A percentile compares a stretch with the other conserved stretches of the same genome.
Conservation (phyloP, 2,113 vertebrate genomes). For the Gopherus evgoodei region DNA sequence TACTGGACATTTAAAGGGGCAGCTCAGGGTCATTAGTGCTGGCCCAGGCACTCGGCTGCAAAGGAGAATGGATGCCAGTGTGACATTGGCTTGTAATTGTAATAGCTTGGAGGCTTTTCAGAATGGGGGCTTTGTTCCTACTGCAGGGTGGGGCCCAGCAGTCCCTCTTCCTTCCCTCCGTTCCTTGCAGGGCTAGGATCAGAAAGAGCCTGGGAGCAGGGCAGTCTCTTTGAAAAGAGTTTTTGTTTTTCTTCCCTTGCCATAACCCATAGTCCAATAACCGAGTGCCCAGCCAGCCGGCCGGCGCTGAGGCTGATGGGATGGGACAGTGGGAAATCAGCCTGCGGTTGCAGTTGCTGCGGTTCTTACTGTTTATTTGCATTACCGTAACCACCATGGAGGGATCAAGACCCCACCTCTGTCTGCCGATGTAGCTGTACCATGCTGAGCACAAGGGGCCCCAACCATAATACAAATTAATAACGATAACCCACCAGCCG, state of each 20-base stretch:
- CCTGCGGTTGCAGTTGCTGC: background rate
- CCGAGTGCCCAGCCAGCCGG: background rate
- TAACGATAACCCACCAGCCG: too few species aligned
- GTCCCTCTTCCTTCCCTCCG: conserved; percentile 27
- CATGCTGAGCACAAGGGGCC: too few species aligned
- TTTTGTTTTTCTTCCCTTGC: conserved; percentile 40
- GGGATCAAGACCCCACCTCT: background rate
- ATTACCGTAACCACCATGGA: too few species aligned
- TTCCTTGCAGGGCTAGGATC: background rate
- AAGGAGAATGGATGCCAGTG: background rate
- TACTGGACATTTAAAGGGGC: background rate
- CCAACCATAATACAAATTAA: too few species aligned
- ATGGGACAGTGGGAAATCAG: background rate
- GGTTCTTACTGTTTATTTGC: background rate
- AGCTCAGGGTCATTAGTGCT: background rate
- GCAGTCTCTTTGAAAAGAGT: conserved; percentile 21
- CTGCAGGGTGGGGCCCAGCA: conserved; percentile 27
- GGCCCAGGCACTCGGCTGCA: background rate
- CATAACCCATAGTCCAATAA: rapidly evolving
- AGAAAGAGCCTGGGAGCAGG: background rate
- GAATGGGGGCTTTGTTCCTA: conserved; percentile 66
- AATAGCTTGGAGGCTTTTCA: background rate
- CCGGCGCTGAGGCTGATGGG: background rate
- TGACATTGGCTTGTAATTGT: background rate
- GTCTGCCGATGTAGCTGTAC: too few species aligned